Conservation (phyloP, 2,888 invertebrate genomes). For the Camptogramma bilineatum region DNA sequence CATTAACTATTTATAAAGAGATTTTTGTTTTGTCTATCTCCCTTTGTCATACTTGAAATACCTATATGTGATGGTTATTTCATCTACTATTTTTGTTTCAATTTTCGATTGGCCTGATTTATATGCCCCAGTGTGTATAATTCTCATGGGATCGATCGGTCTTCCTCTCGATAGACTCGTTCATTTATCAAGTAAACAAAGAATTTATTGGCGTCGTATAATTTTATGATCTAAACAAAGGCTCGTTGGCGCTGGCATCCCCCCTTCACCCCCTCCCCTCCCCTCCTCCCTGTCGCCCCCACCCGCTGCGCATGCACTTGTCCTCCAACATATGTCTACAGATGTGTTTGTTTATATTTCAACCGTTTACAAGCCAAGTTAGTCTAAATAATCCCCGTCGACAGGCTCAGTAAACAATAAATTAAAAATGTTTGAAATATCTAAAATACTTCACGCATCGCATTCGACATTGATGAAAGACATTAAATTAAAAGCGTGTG, state of each 20-base stretch:
- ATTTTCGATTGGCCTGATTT: slow-evolving; percentile 32
- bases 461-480: slow-evolving; percentile 49
- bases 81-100: slow-evolving; percentile 13
- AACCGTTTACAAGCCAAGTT: slow-evolving; percentile 71
- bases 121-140: slow-evolving; percentile 38
- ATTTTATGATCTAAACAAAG: slow-evolving; percentile 84
- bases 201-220: slow-evolving; percentile 84
- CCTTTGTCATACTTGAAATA: background rate
- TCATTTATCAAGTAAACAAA: slow-evolving; percentile 81
- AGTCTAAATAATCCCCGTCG: slow-evolving; percentile 63
- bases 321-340: slow-evolving; percentile 73
- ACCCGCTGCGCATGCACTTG: slow-evolving; percentile 77
- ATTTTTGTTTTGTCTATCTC: slow-evolving; percentile 19
- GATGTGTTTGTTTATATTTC: slow-evolving; percentile 77
- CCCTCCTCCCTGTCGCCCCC: slow-evolving; percentile 42
- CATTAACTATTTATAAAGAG: slow-evolving; percentile 42
- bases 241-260: slow-evolving; percentile 61
- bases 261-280: slow-evolving; percentile 37
- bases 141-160: slow-evolving; percentile 64
- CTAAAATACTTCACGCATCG: slow-evolving; percentile 46
- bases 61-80: background rate
- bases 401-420: slow-evolving; percentile 58
- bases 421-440: slow-evolving; percentile 48
- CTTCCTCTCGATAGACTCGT: slow-evolving; percentile 66
- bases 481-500: slow-evolving; percentile 49